A percentile compares a stretch with the other conserved stretches of the same genome.
These are phyloP conservation scores for Agonum fuliginosum DNA, from an alignment of 2,888 invertebrate species.

Conservation along the genomic window DNA sequence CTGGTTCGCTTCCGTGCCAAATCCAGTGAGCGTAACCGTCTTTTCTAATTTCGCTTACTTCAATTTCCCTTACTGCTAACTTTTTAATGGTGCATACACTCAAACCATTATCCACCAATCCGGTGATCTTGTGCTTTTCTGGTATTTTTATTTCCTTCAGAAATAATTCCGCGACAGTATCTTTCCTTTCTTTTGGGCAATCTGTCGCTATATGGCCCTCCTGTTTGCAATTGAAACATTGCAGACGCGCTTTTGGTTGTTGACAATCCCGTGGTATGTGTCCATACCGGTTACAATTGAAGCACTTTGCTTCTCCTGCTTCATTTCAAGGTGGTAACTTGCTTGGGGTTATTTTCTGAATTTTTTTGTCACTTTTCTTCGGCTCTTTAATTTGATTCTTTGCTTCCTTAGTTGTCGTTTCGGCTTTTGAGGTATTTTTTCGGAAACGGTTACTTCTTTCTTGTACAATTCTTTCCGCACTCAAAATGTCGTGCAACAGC, in stretches of 20 bases:
- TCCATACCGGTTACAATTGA: neutral
- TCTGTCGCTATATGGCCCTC: neutral
- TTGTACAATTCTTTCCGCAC: neutral
- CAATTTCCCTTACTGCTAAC: no score
- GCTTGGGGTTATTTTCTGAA: neutral
- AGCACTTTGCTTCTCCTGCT: neutral
- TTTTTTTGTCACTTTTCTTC: neutral
- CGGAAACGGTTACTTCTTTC: neutral
- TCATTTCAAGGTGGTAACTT: neutral
- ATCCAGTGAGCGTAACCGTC: no score
- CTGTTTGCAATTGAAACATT: neutral
- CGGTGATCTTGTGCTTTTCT: neutral
- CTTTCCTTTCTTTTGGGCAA: neutral
- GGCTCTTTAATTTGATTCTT: neutral
- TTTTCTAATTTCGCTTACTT: no score
- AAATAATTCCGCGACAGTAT: neutral
- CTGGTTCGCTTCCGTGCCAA: neutral
- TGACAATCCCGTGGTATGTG: neutral
- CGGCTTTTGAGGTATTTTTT: neutral
- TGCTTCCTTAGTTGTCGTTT: neutral
- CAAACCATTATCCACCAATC: no score
- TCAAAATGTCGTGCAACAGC: conserved; percentile 14
- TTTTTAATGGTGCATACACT: no score
- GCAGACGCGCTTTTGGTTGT: neutral
- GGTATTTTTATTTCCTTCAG: neutral